Base-by-base conservation (phyloP, 2,888 invertebrate species). In the Ctenicera cuprea region DNA sequence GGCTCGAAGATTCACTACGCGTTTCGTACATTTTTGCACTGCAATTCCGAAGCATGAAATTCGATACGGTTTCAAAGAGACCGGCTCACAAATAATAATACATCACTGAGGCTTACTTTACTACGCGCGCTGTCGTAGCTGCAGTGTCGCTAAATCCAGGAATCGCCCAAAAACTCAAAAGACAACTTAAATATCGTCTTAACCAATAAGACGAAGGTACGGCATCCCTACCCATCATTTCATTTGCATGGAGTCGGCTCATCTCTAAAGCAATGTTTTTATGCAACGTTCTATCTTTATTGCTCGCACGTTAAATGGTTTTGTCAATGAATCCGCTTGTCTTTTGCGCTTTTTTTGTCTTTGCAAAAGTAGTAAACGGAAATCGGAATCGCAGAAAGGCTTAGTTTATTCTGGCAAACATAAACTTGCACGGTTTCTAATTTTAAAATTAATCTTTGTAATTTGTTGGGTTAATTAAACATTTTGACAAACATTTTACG, bases 11-110 rank as follows among this genome's bases (percentile, higher is more conserved):
- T 45, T 83, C 85, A 80, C 83, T 84, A 22, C 84, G 83, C 70
- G 82, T 83, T 79, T 85, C 85, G 76, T 80, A 86, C 84, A 86
- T 86, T 73, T 74, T 76, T 16, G 77, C 82, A 33, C 83, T 82
- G 74, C 83, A 26, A 26, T 3, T 33, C 22, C 62, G 9, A 33
- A 33, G 62, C 59, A 38, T 43, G 26, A 45, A 63, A 48, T 16
- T 20, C 41, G 62, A 62, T 33, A 30, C 57, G 8, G 22, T 41
- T 22, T 52, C 26, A 52, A 26, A 61, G 38, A 33, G 20, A 30
- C 62, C 52, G 54, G 33, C 26, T 43, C 38, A 54, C 54, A 37
- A 52, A 59, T 12, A 71, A 64, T 41, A 64, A 20, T 57, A 52
- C 70, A 52, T 62, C 61, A 50, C 16, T n/a, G 62, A 38, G 59